Percentiles rank a stretch among this genome's conserved stretches.
Evolutionary conservation across 2,113 vertebrate genomes (phyloP).

Genomic region (Microcebus ravelobensis): DNA sequence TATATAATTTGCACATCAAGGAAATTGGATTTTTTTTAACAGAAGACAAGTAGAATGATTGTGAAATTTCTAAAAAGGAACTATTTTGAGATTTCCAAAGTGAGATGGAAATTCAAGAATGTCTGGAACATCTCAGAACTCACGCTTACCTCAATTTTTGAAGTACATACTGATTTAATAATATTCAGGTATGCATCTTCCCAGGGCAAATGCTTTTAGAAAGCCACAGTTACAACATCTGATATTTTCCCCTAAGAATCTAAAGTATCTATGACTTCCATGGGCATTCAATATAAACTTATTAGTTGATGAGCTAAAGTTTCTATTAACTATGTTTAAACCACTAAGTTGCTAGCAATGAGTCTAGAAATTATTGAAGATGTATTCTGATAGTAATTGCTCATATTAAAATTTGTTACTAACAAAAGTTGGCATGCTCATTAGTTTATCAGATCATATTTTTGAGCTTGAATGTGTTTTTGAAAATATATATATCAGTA

Average conservation of each 20-base stretch:
- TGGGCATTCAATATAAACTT: background rate
- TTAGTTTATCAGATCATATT: background rate
- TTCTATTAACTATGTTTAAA: background rate
- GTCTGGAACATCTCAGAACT: background rate
- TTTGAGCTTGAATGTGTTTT: background rate
- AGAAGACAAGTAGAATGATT: background rate
- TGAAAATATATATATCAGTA: background rate
- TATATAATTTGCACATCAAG: background rate
- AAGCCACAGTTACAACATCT: background rate
- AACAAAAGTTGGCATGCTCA: background rate
- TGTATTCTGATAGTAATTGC: background rate
- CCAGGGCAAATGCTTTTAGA: background rate
- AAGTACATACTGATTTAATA: background rate
- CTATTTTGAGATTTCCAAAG: background rate
- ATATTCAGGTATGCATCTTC: background rate
- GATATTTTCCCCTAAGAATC: background rate
- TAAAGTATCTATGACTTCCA: background rate
- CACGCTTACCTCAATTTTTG: background rate
- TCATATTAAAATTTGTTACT: background rate
- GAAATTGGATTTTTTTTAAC: background rate
- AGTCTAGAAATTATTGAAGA: background rate
- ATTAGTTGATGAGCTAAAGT: background rate
- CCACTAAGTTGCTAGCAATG: background rate
- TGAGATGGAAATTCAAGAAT: background rate
- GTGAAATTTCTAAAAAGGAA: background rate